Base-by-base conservation (phyloP, 2,888 invertebrate species). In the Lithophane leautieri region DNA sequence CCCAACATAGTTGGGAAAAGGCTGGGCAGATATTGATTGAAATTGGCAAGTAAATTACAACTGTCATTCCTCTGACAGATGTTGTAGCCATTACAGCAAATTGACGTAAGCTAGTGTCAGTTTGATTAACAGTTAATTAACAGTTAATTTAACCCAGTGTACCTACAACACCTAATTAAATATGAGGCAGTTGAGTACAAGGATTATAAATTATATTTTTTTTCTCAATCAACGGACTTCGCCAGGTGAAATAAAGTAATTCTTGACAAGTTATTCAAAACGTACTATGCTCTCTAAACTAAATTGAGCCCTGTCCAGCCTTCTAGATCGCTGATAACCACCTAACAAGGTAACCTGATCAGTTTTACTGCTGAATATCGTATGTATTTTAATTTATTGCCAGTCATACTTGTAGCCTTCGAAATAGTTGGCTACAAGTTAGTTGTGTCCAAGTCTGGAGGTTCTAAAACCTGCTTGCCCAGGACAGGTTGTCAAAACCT, bases 261-360 rank as follows among this genome's bases (percentile, higher is more conserved):
- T 52, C 19, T 8, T 82, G 66, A 82, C 66, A 76, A 61, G 65
- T 66, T 54, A 66, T 81, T 66, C 65, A 66, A 54, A 34, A 47
- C 19, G 9, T 25, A 12, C 11, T 47, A n/a, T 74, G 22, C 76
- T 54, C n/a, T 63, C 12, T 56, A 50, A 56, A 56, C 47, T 63
- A 58, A 28, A 82, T 78, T 68, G 42, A 71, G 40, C 14, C 40
- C 52, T 66, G 84, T 79, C 58, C 25, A 54, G 61, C 1, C 9
- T 22, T 65, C 28, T 69, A 81, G 85, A 81, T 82, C 7, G 6
- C 14, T 47, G 85, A 82, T 84, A 82, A 54, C 12, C n/a, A 50
- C 44, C n/a, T 67, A 28, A 61, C 70, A 47, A 47, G 40, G 82
- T 72, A 81, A 84, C 68, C 44, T 68, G 76, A 84, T 76, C 4